Conservation (phyloP, 2,113 vertebrate species). For the Catagonus wagneri region DNA sequence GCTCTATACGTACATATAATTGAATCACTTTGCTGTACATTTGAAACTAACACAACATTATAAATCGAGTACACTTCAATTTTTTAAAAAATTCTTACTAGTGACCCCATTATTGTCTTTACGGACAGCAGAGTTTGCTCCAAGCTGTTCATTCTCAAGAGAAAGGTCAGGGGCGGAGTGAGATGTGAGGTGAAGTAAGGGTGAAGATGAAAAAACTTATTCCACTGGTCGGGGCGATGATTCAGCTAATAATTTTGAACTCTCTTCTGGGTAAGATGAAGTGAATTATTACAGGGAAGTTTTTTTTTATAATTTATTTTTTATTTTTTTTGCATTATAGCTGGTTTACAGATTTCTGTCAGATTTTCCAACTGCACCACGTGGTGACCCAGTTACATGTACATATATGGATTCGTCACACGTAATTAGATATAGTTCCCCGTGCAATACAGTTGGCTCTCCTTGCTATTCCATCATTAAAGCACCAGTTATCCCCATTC, state of each 20-base stretch:
- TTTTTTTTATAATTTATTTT: no score
- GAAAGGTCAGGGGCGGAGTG: background rate
- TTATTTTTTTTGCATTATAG: no score
- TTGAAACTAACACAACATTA: background rate
- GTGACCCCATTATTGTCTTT: background rate
- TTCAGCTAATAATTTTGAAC: background rate
- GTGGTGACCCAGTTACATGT: no score
- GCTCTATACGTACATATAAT: background rate
- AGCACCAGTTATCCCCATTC: no score
- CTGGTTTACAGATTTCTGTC: no score
- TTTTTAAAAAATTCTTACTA: background rate
- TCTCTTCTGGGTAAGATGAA: background rate
- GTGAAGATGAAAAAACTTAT: fast-evolving
- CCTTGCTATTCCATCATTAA: no score
- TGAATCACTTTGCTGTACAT: background rate
- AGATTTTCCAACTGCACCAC: no score
- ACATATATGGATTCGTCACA: no score
- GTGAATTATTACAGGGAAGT: background rate
- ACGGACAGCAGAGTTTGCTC: fast-evolving
- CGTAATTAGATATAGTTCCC: no score
- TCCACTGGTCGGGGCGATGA: background rate
- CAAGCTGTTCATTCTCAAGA: fast-evolving
- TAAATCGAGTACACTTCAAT: no score
- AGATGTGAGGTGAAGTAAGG: no score
- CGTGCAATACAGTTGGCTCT: no score